phyloP scores from a whole-genome alignment of 2,797 vertebrate genomes.

The Characodon lateralis region DNA sequence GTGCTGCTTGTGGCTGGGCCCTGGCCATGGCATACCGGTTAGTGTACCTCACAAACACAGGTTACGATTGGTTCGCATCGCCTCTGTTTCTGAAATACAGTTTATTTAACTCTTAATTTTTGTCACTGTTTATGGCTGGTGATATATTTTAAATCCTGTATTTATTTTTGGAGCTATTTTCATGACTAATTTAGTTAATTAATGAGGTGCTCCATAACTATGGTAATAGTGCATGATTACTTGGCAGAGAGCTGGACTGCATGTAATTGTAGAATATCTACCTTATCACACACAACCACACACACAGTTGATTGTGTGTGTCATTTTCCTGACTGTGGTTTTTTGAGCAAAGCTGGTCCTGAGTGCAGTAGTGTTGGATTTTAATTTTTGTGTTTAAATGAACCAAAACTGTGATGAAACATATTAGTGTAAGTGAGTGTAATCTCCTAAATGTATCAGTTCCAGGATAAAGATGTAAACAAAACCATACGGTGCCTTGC shows the following conservation, averaged over 20 bases:
- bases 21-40: conserved; percentile 93
- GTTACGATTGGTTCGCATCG: not conserved
- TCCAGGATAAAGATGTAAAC: not conserved
- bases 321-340: not conserved
- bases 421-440: not conserved
- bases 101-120: not conserved
- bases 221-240: not conserved
- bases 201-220: conserved; percentile 5
- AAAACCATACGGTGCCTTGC: not conserved
- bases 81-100: not conserved
- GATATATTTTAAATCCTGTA: not conserved
- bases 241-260: not conserved
- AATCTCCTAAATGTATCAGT: not conserved
- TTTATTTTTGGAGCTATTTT: conserved; percentile 4
- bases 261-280: conserved; percentile 11
- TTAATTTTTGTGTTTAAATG: not conserved
- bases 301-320: not conserved
- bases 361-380: not conserved
- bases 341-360: not conserved
- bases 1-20: conserved; percentile 92
- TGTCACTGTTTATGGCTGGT: not conserved
- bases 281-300: not conserved
- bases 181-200: conserved; percentile 11
- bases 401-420: not conserved
- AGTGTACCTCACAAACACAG: conserved; percentile 18